Conservation (phyloP, 2,888 invertebrate genomes). For the Sesia bembeciformis region DNA sequence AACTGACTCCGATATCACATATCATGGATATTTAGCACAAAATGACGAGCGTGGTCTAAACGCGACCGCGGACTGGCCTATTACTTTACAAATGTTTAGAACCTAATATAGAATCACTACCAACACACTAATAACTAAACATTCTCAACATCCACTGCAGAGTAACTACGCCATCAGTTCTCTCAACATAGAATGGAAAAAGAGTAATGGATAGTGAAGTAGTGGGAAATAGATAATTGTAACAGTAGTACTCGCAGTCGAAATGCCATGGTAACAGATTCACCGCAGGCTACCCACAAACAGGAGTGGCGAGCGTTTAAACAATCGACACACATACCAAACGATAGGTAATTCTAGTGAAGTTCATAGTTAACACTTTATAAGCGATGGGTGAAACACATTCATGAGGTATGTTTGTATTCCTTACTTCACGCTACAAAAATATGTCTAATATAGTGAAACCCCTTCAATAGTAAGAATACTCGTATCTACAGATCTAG, state of each 20-base stretch:
- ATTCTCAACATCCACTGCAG: no score
- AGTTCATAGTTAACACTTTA: constrained; percentile 12
- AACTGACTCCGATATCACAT: neutral
- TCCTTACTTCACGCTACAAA: no score
- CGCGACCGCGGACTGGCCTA: constrained; percentile 18
- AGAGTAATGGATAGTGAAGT: no score
- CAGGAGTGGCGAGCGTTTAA: constrained; percentile 38
- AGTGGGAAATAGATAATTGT: no score
- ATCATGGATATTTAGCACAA: neutral
- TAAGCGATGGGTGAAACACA: neutral
- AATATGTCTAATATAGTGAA: no score
- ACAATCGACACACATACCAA: constrained; percentile 35
- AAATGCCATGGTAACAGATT: constrained; percentile 46
- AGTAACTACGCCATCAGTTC: no score
- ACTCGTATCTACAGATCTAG: no score
- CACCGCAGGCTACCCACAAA: constrained; percentile 48
- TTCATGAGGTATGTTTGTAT: neutral
- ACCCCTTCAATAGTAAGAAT: no score
- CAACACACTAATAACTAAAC: neutral
- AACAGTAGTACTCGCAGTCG: constrained; percentile 14
- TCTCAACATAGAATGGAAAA: no score
- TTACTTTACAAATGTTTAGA: constrained; percentile 16
- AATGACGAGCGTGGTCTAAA: constrained; percentile 21
- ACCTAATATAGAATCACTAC: neutral
- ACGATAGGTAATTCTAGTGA: constrained; percentile 18